Evolutionary conservation across 35 echinoderm and acorn worm species (phyloP).

Genomic region (Amphiura filiformis): DNA sequence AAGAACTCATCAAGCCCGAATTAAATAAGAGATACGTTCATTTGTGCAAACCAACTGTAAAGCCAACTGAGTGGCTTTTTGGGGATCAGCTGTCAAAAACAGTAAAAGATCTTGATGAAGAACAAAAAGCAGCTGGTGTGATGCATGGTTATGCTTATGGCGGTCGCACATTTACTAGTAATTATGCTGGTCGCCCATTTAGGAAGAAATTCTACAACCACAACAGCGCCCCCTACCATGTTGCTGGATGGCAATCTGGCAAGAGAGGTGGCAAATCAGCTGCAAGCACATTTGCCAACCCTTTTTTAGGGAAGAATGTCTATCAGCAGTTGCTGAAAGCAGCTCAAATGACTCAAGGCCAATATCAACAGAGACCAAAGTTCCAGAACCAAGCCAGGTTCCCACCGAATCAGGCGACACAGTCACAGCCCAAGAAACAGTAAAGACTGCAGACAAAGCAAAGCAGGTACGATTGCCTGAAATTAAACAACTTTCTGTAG

Average conservation of each 20-base stretch:
- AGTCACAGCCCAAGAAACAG: not conserved
- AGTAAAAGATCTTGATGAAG: conserved; percentile 47
- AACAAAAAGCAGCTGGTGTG: conserved; percentile 41
- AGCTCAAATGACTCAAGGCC: not conserved
- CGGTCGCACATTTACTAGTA: too few relatives aligned
- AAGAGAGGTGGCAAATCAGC: not conserved
- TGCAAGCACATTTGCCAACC: not conserved
- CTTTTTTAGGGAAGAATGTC: not conserved
- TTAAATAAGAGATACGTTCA: conserved; percentile 25
- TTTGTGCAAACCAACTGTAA: conserved; percentile 11
- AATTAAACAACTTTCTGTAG: not conserved
- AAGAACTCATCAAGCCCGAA: conserved; percentile 16
- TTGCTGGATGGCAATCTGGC: not conserved
- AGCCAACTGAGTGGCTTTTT: conserved; percentile 30
- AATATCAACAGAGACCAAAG: too few relatives aligned
- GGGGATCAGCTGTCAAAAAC: conserved; percentile 36
- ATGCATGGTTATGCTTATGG: conserved; percentile 1
- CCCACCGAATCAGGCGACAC: not conserved
- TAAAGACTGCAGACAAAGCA: not conserved
- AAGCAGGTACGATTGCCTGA: not conserved
- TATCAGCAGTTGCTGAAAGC: not conserved
- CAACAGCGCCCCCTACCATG: not conserved
- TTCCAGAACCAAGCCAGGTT: not conserved
- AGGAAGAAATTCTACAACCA: not conserved
- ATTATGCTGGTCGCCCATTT: too few relatives aligned